Evolutionary conservation across 2,888 invertebrate species (phyloP).

Genomic region (Catocala nupta): DNA sequence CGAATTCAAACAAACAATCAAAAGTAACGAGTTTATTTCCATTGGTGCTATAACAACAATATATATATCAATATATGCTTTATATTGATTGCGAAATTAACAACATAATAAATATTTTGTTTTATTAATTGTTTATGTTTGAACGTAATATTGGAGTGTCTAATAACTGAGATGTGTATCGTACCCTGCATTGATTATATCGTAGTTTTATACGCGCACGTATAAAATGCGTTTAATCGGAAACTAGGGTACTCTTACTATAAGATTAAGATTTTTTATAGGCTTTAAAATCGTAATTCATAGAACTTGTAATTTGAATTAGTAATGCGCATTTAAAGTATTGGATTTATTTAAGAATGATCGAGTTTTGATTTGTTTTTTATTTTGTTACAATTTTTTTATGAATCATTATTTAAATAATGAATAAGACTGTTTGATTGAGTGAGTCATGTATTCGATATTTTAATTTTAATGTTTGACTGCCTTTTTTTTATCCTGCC

Average conservation of each 20-base stretch:
- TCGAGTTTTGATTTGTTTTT: slow-evolving; percentile 54
- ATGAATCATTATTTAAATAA: slow-evolving; percentile 69
- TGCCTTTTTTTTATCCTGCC: slow-evolving; percentile 69
- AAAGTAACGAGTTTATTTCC: slow-evolving; percentile 39
- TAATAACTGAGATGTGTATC: slow-evolving; percentile 24
- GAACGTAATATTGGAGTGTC: slow-evolving; percentile 15
- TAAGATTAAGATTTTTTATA: slow-evolving; percentile 72
- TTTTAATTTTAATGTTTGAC: slow-evolving; percentile 71
- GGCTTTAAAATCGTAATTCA: slow-evolving; percentile 77
- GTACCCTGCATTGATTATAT: slow-evolving; percentile 79
- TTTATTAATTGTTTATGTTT: slow-evolving; percentile 32
- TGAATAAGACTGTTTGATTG: slow-evolving; percentile 81
- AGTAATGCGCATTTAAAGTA: slow-evolving; percentile 76
- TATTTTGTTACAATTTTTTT: slow-evolving; percentile 60
- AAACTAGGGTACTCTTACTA: slow-evolving; percentile 75
- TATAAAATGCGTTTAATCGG: slow-evolving; percentile 80
- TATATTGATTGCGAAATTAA: slow-evolving; percentile 35
- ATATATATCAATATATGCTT: no score
- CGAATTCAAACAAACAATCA: slow-evolving; percentile 7
- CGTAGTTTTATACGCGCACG: slow-evolving; percentile 69
- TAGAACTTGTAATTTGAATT: slow-evolving; percentile 66
- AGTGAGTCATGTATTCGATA: slow-evolving; percentile 71
- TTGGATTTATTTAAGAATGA: slow-evolving; percentile 59
- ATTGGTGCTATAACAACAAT: slow-evolving; percentile 51
- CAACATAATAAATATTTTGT: slow-evolving; percentile 26